These are phyloP conservation scores for Rhinopomastus cyanomelas DNA, from an alignment of 2,113 vertebrate genomes.

Conservation along the genomic window DNA sequence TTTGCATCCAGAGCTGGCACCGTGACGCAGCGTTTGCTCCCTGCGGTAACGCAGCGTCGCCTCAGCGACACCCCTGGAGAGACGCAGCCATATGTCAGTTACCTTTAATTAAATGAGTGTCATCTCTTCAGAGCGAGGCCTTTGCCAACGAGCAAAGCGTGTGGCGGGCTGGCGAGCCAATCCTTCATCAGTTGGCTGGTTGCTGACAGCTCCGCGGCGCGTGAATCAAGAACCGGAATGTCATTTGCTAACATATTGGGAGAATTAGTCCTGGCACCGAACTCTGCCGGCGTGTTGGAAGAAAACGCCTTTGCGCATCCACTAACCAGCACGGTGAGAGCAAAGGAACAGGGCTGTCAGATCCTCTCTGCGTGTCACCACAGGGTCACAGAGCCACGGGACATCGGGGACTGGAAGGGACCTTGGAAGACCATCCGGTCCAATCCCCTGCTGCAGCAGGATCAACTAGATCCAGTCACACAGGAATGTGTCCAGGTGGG, in stretches of 20 bases:
- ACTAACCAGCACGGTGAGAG: background rate
- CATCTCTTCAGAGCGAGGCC: conserved; percentile 32
- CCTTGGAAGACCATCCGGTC: too few relatives aligned
- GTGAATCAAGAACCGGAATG: conserved; percentile 36
- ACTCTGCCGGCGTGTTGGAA: background rate
- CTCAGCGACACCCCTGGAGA: background rate
- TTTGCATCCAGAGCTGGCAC: background rate
- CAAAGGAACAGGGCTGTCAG: background rate
- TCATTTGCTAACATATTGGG: conserved; percentile 33
- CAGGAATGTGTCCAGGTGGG: too few relatives aligned
- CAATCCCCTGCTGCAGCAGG: too few relatives aligned
- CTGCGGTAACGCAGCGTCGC: background rate
- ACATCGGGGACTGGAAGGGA: too few relatives aligned
- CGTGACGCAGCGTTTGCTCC: background rate
- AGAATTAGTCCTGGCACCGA: conserved; percentile 45
- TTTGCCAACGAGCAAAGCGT: conserved; percentile 45
- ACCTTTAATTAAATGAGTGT: conserved; percentile 71
- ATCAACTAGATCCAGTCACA: too few relatives aligned
- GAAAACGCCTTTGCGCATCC: background rate
- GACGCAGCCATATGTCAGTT: conserved; percentile 60
- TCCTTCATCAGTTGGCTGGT: conserved; percentile 49
- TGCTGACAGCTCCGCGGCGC: conserved; percentile 53
- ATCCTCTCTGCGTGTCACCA: background rate
- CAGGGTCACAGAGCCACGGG: too few relatives aligned
- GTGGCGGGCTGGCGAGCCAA: conserved; percentile 32